Conservation (phyloP, 2,888 invertebrate species). For the Imbricaverruca yamaguchii region DNA sequence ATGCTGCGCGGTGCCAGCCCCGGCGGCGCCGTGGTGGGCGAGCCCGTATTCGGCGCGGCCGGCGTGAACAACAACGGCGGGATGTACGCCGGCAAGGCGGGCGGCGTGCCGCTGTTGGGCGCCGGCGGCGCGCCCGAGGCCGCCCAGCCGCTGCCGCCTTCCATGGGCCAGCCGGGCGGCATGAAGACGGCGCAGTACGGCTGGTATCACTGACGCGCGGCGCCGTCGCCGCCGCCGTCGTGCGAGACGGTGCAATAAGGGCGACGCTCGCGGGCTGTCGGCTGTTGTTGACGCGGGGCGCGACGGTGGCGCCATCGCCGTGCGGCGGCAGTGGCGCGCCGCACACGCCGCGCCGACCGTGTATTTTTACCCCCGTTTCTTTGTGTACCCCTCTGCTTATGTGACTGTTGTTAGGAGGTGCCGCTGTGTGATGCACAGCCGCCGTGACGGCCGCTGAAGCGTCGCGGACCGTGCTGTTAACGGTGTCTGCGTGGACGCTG, state of each 20-base stretch:
- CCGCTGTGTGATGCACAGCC: not conserved
- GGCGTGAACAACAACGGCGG: slow-evolving; percentile 32
- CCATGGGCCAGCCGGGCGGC: slow-evolving; percentile 58
- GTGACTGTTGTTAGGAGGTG: not conserved
- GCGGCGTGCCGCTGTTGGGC: slow-evolving; percentile 34
- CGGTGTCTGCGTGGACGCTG: not conserved
- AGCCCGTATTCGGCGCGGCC: slow-evolving; percentile 45
- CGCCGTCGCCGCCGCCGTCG: not conserved
- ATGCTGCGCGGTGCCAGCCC: slow-evolving; percentile 43
- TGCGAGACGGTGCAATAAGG: slow-evolving; percentile 7
- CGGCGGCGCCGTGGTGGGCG: slow-evolving; percentile 37
- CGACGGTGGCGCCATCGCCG: not conserved
- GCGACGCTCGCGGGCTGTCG: not conserved
- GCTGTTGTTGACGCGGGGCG: not conserved
- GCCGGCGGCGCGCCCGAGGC: slow-evolving; percentile 46
- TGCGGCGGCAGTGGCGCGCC: not conserved
- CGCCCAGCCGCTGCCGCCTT: slow-evolving; percentile 67
- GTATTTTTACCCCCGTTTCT: not conserved
- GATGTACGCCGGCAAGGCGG: slow-evolving; percentile 34
- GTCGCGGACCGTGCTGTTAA: not conserved
- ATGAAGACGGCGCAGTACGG: not conserved
- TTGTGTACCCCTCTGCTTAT: not conserved
- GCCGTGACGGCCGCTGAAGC: not conserved
- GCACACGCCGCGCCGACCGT: not conserved
- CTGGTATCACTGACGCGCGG: slow-evolving; percentile 5